phyloP scores from a whole-genome alignment of 1,140 invertebrate species.

The Drosophila rhopaloa region DNA sequence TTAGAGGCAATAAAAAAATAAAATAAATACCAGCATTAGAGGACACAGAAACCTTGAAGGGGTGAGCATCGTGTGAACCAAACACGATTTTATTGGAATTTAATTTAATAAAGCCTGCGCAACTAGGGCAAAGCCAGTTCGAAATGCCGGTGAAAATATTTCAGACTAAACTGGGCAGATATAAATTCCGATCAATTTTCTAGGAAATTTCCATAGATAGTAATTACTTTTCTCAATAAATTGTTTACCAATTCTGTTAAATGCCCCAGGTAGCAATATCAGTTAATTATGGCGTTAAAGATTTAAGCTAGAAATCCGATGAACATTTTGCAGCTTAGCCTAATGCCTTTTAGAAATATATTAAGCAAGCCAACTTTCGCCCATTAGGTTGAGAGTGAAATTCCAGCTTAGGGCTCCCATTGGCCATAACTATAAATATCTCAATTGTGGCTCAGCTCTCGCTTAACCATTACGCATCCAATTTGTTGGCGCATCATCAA shows the following conservation, averaged over 20 bases:
- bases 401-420: background rate
- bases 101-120: constrained; percentile 33
- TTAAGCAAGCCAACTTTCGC: constrained; percentile 30
- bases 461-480: constrained; percentile 50
- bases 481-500: constrained; percentile 61
- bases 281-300: constrained; percentile 2
- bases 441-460: constrained; percentile 25
- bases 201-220: constrained; percentile 14
- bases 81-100: constrained; percentile 45
- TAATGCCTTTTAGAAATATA: constrained; percentile 18
- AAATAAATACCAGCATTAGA: constrained; percentile 49
- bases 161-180: background rate
- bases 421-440: constrained; percentile 47
- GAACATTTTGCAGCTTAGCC: constrained; percentile 7
- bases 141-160: constrained; percentile 22
- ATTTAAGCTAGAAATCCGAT: background rate
- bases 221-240: constrained; percentile 15
- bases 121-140: constrained; percentile 19
- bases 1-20: constrained; percentile 65
- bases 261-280: background rate
- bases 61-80: constrained; percentile 56
- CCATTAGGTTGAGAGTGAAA: constrained; percentile 24
- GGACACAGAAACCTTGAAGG: constrained; percentile 22
- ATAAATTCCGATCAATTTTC: constrained; percentile 4
- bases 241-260: constrained; percentile 1